These are phyloP conservation scores for Phoenicopterus ruber DNA, from an alignment of 2,113 vertebrate genomes.

Conservation along the genomic window DNA sequence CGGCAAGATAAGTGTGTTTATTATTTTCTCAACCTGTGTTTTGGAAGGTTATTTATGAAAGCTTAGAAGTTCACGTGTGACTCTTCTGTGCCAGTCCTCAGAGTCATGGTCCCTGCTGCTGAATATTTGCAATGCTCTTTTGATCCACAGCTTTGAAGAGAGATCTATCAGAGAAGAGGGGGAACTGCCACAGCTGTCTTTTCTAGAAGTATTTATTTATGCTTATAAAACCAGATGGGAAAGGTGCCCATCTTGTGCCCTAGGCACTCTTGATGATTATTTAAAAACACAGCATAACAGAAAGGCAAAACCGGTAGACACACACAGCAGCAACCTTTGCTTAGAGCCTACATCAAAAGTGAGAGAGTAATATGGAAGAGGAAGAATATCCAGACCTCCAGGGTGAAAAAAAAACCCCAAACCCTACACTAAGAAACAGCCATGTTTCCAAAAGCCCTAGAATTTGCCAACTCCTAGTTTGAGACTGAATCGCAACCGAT, in stretches of 20 bases:
- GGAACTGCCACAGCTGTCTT: slow-evolving; percentile 12
- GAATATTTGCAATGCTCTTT: slow-evolving; percentile 22
- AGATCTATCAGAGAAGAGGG: slow-evolving; percentile 14
- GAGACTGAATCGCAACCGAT: background rate
- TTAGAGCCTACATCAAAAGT: background rate
- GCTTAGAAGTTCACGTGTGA: background rate
- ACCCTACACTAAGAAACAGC: background rate
- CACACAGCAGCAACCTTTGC: background rate
- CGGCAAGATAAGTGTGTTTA: slow-evolving; percentile 16
- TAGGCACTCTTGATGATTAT: background rate
- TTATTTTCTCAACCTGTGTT: background rate
- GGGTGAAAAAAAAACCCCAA: background rate
- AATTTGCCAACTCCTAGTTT: background rate
- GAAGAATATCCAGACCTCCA: background rate
- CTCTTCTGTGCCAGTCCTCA: background rate
- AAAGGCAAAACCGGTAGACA: background rate
- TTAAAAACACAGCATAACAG: background rate
- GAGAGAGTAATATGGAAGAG: background rate
- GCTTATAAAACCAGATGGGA: background rate
- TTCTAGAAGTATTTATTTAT: background rate
- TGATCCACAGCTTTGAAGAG: slow-evolving; percentile 39
- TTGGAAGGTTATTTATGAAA: slow-evolving; percentile 26
- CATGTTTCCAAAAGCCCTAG: background rate
- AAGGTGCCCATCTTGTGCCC: background rate
- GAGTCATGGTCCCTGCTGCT: background rate